Percentiles rank a stretch among this genome's conserved stretches.
Evolutionary conservation across 2,113 vertebrate genomes (phyloP).

Genomic region (Phyllopteryx taeniolatus): DNA sequence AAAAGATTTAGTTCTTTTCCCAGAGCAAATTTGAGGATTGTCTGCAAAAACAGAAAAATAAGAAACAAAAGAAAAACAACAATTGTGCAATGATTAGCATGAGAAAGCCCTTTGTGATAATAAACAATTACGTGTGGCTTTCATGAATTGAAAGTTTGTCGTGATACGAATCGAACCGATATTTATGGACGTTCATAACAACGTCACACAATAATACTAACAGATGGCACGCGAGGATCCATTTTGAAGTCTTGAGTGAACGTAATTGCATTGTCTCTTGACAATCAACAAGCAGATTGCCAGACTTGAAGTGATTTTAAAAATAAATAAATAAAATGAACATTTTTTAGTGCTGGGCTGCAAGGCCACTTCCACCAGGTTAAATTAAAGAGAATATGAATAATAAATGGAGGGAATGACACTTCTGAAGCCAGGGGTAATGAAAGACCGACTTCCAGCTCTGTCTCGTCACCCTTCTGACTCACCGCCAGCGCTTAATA

Average conservation of each 20-base stretch:
- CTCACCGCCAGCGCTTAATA: conserved; percentile 74
- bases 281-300: conserved; percentile 41
- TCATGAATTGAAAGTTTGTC: conserved; percentile 30
- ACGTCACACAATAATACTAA: conserved; percentile 29
- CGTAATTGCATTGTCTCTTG: conserved; percentile 45
- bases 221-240: conserved; percentile 41
- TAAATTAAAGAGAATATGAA: conserved; percentile 77
- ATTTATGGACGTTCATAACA: conserved; percentile 23
- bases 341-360: conserved; percentile 39
- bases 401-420: conserved; percentile 73
- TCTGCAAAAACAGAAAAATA: conserved; percentile 50
- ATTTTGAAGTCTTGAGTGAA: conserved; percentile 44
- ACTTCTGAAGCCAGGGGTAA: conserved; percentile 72
- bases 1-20: conserved; percentile 56
- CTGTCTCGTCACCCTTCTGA: conserved; percentile 71
- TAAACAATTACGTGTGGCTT: conserved; percentile 39
- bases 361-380: conserved; percentile 68
- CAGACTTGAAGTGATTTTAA: conserved; percentile 29
- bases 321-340: conserved; percentile 8
- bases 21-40: conserved; percentile 64
- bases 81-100: conserved; percentile 65
- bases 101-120: conserved; percentile 31
- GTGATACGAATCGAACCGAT: conserved; percentile 27
- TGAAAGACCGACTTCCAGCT: conserved; percentile 71
- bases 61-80: conserved; percentile 60